Base-by-base conservation (phyloP, 92 coral and sea anemone genomes). In the Metridium senile region DNA sequence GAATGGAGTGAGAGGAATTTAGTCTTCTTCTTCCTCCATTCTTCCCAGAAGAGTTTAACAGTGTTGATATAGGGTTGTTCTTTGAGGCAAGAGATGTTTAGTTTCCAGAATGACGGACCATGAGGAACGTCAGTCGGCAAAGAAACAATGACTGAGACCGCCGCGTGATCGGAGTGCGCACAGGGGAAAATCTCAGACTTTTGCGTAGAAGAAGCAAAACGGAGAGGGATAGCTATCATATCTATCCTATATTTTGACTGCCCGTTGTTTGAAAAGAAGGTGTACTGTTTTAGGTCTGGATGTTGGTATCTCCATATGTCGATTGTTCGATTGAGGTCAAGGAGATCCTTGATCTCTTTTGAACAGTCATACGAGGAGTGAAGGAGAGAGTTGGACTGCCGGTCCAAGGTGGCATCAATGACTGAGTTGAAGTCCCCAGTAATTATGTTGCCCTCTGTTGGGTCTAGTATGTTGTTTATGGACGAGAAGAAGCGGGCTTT, bases 241-340 rank as follows among this genome's bases (percentile, higher is more conserved):
- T 80, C 85, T 1, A 80, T 80, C 0, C 66, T 52, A 20, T 71
- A 71, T 0, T 58, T 30, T 11, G 34, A 0, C 13, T 56, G 45
- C 11, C 62, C 77, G n/a, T n/a, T 0, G 68, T 20, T 0, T 61
- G 26, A 83, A 83, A 84, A 28, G 84, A 33, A 51, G 51, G 72
- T 11, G 66, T 25, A 0, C 29, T 0, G 17, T 53, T 22, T n/a
- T n/a, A n/a, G n/a, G 22, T 26, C 1, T 11, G 84, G 84, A 34
- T 84, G 68, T 9, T 31, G 70, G 7, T 23, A 26, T 0, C 90
- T 73, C 90, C 90, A 86, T 27, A 63, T 30, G n/a, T 81, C 90
- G n/a, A 68, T 8, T 1, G 56, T 49, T 20, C 75, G 39, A 34
- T 39, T 33, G 11, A 35, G 71, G 7, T 13, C 29, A 59, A 79